These are phyloP conservation scores for Odiellus spinosus DNA, from an alignment of 2,888 invertebrate genomes.

Conservation along the genomic window DNA sequence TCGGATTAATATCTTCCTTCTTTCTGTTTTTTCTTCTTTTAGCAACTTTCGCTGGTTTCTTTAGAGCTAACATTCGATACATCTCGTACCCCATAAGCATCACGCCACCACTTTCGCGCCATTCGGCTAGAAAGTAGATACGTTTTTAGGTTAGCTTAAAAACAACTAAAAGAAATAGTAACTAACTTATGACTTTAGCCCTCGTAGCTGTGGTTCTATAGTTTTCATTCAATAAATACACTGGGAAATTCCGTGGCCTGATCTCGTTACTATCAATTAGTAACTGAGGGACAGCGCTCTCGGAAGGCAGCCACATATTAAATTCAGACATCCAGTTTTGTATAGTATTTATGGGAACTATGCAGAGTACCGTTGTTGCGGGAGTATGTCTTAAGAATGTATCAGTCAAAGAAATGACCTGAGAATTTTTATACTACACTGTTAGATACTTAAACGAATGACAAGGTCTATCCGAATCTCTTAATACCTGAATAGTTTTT, in stretches of 20 bases:
- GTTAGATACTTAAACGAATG: too few relatives aligned
- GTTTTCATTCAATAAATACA: constrained; percentile 81
- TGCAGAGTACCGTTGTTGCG: constrained; percentile 76
- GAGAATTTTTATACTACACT: too few relatives aligned
- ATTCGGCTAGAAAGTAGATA: constrained; percentile 30
- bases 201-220: constrained; percentile 79
- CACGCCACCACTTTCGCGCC: constrained; percentile 78
- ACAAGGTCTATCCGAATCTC: too few relatives aligned
- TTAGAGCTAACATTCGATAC: constrained; percentile 72
- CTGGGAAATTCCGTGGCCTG: constrained; percentile 60
- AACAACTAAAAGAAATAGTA: background rate
- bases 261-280: constrained; percentile 47
- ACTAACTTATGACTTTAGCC: constrained; percentile 49
- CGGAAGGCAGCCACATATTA: constrained; percentile 80
- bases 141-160: too few relatives aligned
- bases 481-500: constrained; percentile 65
- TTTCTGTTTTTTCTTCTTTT: background rate
- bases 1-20: background rate
- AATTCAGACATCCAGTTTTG: constrained; percentile 97
- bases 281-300: constrained; percentile 12
- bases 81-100: constrained; percentile 93
- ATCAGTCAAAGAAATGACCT: constrained; percentile 85
- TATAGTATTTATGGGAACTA: constrained; percentile 96
- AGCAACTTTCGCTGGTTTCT: constrained; percentile 24
- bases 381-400: constrained; percentile 79